Percentiles rank a stretch among this genome's conserved stretches.
Evolutionary conservation across 2,888 invertebrate species (phyloP).

Genomic region (Trachelus troglodyta): DNA sequence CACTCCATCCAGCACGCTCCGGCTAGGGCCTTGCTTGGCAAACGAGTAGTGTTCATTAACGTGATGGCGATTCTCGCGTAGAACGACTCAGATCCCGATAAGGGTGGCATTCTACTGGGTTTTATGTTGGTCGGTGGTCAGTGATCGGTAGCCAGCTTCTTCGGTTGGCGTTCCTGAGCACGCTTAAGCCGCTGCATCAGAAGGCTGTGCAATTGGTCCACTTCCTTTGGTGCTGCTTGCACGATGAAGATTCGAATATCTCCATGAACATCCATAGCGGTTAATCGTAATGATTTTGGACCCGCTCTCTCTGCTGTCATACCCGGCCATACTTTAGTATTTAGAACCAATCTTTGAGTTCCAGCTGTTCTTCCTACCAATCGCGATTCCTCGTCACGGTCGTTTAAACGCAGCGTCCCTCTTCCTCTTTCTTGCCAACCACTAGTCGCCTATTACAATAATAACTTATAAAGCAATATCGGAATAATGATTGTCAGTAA

Average conservation of each 20-base stretch:
- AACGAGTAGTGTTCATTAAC: slow-evolving; percentile 28
- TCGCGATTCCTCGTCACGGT: slow-evolving; percentile 75
- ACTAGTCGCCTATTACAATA: slow-evolving; percentile 67
- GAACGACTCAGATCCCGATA: slow-evolving; percentile 8
- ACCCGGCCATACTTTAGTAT: slow-evolving; percentile 93
- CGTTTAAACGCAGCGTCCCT: slow-evolving; percentile 87
- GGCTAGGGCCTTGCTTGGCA: slow-evolving; percentile 27
- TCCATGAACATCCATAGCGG: slow-evolving; percentile 85
- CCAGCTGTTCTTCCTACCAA: slow-evolving; percentile 91
- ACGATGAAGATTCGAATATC: slow-evolving; percentile 89
- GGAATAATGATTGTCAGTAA: not conserved
- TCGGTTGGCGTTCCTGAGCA: slow-evolving; percentile 60
- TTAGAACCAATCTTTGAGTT: slow-evolving; percentile 88
- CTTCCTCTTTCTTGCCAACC: slow-evolving; percentile 93
- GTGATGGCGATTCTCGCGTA: slow-evolving; percentile 23
- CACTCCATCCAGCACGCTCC: slow-evolving; percentile 33
- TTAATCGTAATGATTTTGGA: slow-evolving; percentile 86
- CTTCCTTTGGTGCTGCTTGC: slow-evolving; percentile 77
- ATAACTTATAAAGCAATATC: not conserved
- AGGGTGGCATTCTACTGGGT: slow-evolving; percentile 1
- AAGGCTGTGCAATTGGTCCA: slow-evolving; percentile 74
- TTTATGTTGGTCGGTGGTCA: slow-evolving; percentile 44
- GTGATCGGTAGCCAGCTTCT: slow-evolving; percentile 59
- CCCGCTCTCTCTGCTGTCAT: slow-evolving; percentile 92
- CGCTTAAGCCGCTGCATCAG: slow-evolving; percentile 72